Evolutionary conservation across 2,888 invertebrate genomes (phyloP), one percentile per base, ranked within the genome.

Genomic region (Rhogogaster chlorosoma): DNA sequence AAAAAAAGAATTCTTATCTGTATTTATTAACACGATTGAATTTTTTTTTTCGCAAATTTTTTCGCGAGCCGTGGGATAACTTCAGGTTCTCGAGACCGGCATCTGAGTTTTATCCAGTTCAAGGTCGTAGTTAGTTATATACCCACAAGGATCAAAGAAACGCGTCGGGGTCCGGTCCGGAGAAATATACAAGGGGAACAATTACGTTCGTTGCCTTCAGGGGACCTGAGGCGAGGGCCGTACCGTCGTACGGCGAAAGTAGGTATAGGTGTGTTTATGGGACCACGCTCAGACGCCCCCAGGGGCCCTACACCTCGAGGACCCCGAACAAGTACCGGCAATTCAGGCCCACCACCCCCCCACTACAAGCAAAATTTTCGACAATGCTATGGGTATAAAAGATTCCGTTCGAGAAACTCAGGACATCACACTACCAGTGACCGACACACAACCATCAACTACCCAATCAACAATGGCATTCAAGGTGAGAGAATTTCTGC

Each of bases 371-470:
- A 89, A 88, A 88, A 86, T 87, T 86, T 86, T 87, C 85, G 84
- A 32, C 84, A 84, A 67, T 49, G 73, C 82, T 64, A 67, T 86
- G 87, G 87, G 89, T 91, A 90, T 91, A 91, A 90, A 91, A 90
- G 90, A 88, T 89, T 88, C 88, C 88, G 89, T 49, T 57, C 57
- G 29, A 32, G 84, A 64, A 75, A 70, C 84, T 80, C 61, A 83
- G 45, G 18, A 26, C 71, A 83, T 85, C 75, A 71, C 71, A 83
- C 75, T 22, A 64, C 86, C 83, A 32, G 83, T 83, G 83, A 83
- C 64, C 83, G 32, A 83, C 64, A 29, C 84, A 84, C 84, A 84
- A 82, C 67, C 49, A 87, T 38, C 85, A 85, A 77, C 77, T 80
- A 53, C 85, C 42, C 85, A 18, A 75, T 71, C 85, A 87, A 67